These are phyloP conservation scores for Petrolisthes cinctipes DNA, from an alignment of 2,888 invertebrate species.

Conservation along the genomic window DNA sequence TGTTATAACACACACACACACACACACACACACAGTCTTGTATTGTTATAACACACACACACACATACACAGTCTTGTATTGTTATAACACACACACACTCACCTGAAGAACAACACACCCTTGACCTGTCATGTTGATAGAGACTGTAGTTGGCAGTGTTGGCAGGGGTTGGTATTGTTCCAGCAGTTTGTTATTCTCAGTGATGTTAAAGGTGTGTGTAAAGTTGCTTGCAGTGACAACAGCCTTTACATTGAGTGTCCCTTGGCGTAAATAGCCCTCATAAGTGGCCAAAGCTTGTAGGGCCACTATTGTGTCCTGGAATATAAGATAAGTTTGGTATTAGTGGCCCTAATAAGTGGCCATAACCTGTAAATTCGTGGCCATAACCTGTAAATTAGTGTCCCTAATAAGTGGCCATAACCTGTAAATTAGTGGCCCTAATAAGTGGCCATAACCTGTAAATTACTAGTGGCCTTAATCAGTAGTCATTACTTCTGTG, in stretches of 20 bases:
- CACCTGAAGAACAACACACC: slow-evolving; percentile 76
- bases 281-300: slow-evolving; percentile 69
- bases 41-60: no score
- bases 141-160: slow-evolving; percentile 71
- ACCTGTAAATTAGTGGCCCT: no score
- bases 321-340: not conserved
- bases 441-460: no score
- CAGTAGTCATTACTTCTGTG: no score
- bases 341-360: no score
- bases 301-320: slow-evolving; percentile 76
- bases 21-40: no score
- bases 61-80: no score
- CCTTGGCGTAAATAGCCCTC: slow-evolving; percentile 70
- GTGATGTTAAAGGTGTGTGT: slow-evolving; percentile 71
- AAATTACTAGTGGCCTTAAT: no score
- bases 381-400: no score
- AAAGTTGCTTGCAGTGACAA: slow-evolving; percentile 69
- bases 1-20: no score
- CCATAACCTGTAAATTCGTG: no score
- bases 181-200: slow-evolving; percentile 72
- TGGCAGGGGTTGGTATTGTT: slow-evolving; percentile 71
- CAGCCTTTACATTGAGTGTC: slow-evolving; percentile 71
- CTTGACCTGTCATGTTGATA: slow-evolving; percentile 73
- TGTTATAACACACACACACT: not conserved
- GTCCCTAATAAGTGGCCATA: no score